These are phyloP conservation scores for Belonocnema kinseyi DNA, from an alignment of 1,140 invertebrate species.

Conservation along the genomic window DNA sequence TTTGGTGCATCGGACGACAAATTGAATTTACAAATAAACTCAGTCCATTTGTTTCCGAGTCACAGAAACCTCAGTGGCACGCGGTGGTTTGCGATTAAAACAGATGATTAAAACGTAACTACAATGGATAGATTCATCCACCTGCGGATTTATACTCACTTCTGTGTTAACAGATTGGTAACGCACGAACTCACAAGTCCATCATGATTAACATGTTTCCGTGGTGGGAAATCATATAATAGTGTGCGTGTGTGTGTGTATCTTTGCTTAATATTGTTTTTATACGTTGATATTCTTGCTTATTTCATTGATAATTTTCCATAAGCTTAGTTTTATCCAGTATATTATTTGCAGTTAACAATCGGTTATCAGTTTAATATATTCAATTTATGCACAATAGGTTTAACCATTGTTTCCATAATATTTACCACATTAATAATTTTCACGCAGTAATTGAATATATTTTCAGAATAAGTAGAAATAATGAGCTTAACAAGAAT, in stretches of 20 bases:
- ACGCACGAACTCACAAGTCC: constrained; percentile 47
- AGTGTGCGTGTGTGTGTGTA: neutral
- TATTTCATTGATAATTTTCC: neutral
- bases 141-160: constrained; percentile 40
- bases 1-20: constrained; percentile 37
- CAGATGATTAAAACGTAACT: constrained; percentile 59
- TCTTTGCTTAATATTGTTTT: neutral
- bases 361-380: neutral
- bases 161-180: constrained; percentile 48
- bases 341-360: no score
- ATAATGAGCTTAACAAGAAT: neutral
- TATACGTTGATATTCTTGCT: neutral
- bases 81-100: constrained; percentile 46
- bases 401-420: neutral
- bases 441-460: neutral
- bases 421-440: neutral
- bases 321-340: no score
- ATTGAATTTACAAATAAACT: constrained; percentile 50
- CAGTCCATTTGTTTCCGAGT: constrained; percentile 42
- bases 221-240: constrained; percentile 47
- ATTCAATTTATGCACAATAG: neutral
- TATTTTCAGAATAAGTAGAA: neutral
- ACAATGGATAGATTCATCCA: constrained; percentile 49
- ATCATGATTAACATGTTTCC: constrained; percentile 55
- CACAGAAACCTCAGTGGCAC: constrained; percentile 39